phyloP scores from a whole-genome alignment of 2,888 invertebrate genomes.

The Saturnia japonica region DNA sequence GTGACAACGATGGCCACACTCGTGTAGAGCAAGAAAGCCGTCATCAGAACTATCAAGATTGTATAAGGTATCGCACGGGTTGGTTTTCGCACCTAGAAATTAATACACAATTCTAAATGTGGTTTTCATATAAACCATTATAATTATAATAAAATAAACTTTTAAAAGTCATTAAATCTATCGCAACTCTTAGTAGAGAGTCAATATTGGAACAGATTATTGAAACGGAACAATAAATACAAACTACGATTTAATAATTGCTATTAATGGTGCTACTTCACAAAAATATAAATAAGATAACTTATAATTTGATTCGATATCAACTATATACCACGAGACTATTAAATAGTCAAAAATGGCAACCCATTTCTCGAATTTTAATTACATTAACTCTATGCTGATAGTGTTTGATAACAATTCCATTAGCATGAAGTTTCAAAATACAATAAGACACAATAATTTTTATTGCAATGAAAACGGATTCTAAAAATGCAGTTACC shows the following conservation, averaged over 20 bases:
- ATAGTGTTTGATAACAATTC: too few species aligned
- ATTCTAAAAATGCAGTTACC: not conserved
- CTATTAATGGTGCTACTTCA: too few species aligned
- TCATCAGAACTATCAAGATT: conserved; percentile 88
- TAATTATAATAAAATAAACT: too few species aligned
- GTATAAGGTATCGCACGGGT: conserved; percentile 91
- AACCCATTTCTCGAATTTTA: not conserved
- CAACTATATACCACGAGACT: not conserved
- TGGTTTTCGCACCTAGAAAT: conserved; percentile 84
- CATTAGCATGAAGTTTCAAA: not conserved
- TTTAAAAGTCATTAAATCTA: too few species aligned
- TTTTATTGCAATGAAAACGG: not conserved
- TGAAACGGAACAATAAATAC: too few species aligned
- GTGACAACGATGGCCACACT: conserved; percentile 93
- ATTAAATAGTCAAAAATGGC: not conserved
- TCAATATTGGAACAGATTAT: too few species aligned
- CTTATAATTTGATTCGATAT: not conserved
- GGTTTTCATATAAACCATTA: not conserved
- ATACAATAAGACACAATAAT: not conserved
- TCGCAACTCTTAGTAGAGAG: too few species aligned
- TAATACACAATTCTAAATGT: conserved; percentile 16
- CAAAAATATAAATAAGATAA: not conserved
- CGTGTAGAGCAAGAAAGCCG: conserved; percentile 91
- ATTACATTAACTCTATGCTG: not conserved
- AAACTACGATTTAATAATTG: too few species aligned